Base-by-base conservation (phyloP, 1,140 invertebrate genomes). In the Anastatus disparis region DNA sequence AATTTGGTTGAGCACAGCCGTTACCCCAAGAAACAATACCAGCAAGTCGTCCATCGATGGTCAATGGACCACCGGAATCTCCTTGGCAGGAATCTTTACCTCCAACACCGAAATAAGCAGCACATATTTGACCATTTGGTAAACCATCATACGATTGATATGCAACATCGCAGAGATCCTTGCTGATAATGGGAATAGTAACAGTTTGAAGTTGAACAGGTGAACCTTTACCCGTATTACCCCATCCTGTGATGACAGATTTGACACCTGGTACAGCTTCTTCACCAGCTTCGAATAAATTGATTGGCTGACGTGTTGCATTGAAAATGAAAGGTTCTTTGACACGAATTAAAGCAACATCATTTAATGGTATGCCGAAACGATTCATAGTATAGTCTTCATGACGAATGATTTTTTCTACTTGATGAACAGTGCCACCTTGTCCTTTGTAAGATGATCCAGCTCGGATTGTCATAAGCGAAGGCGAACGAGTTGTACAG, bases 11-110 rank as follows among this genome's bases (percentile, higher is more conserved):
- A 0, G 84, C 89, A 75, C 89, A 90, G 35, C 86, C 83, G 22
- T 87, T 87, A n/a, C 85, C 85, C 85, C 87, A 90, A 9, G 88
- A 89, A 7, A 89, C 87, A n/a, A n/a, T n/a, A n/a, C n/a, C n/a
- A n/a, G n/a, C n/a, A n/a, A n/a, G n/a, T n/a, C n/a, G n/a, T n/a
- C 80, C 75, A 42, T 82, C 72, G 10, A 78, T 42, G 17, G 74
- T 71, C 17, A 86, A 63, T 0, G 85, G 85, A n/a, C 85, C 84
- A 58, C 85, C 85, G 0, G 83, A 85, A 56, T 86, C 85, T 2
- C 84, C 26, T 66, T 88, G 86, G 76, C 89, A 90, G 2, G 87
- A 79, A 74, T 88, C 87, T 42, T 83, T 82, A 4, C 82, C 84
- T 24, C 87, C 87, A 27, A 82, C 12, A 8, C 72, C 29, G 76